Evolutionary conservation across 2,888 invertebrate genomes (phyloP), one percentile per base, ranked within the genome.

Genomic region (Trisateles emortualis): DNA sequence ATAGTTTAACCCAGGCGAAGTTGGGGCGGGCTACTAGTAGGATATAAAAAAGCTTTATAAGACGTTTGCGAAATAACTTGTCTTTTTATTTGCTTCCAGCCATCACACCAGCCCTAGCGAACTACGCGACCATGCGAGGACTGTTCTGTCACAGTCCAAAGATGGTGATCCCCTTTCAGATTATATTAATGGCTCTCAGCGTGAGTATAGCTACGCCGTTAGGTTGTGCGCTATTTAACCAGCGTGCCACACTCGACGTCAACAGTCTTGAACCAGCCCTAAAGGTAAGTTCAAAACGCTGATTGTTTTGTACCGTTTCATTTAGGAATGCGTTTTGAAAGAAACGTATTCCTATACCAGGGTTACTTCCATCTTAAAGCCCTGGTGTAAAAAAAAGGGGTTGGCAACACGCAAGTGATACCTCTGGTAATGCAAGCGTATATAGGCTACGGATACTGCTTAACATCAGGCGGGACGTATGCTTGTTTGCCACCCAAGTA

Each of bases 201-300:
- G 94, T 99, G 29, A 96, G 97, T 0, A 97, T 99, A 87, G 98
- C 99, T 5, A 99, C 99, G 4, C 99, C 99, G 0, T 87, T 99
- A 65, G 98, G 98, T 74, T 99, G 99, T 90, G 99, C 99, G 8
- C 93, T 99, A 57, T 99, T 99, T 87, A 97, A 97, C 39, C 99
- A 99, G 86, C 95, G 95, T 61, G 96, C 97, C 40, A 94, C 95
- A 26, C 94, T 97, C 4, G 1, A 81, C 52, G 92, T 93, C 16
- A 79, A 86, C 40, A 89, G 90, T 11, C 90, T 99, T 43, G 99
- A 99, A 81, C 82, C 94, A 0, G 95, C 96, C 10, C 90, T 98
- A 0, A 94, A 94, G 90, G 94, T 95, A 42, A 35, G 11, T 19
- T 1, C 1, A 26, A 26, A n/a, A n/a, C 10, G 3, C 6, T 11